Conservation (phyloP, 2,888 invertebrate genomes). For the Agrochola circellaris region DNA sequence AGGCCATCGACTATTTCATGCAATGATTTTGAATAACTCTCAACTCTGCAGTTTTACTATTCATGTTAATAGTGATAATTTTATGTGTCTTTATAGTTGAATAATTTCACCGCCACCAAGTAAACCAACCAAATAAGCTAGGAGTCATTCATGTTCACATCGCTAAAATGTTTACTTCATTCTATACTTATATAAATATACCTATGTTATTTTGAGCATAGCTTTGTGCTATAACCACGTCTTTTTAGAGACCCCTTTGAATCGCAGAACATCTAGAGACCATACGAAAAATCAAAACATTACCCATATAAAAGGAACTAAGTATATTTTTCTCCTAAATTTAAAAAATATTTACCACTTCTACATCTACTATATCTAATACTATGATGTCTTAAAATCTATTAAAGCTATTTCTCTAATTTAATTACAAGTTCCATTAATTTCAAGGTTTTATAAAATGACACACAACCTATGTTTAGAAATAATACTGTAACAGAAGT, state of each 20-base stretch:
- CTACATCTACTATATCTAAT: slow-evolving; percentile 67
- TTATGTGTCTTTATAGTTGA: background rate
- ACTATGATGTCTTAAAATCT: slow-evolving; percentile 77
- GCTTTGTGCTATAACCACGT: slow-evolving; percentile 72
- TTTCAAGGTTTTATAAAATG: slow-evolving; percentile 48
- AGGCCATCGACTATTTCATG: background rate
- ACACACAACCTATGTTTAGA: slow-evolving; percentile 46
- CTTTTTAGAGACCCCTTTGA: slow-evolving; percentile 43
- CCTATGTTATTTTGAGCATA: slow-evolving; percentile 80
- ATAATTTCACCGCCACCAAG: background rate
- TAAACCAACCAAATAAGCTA: background rate
- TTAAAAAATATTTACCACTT: slow-evolving; percentile 66
- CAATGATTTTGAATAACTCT: background rate
- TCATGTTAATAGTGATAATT: background rate
- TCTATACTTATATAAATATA: slow-evolving; percentile 65
- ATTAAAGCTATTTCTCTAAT: slow-evolving; percentile 89
- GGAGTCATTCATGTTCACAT: slow-evolving; percentile 57
- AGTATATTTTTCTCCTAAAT: slow-evolving; percentile 59
- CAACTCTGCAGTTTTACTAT: background rate
- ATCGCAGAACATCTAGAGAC: slow-evolving; percentile 55
- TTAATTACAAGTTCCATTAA: slow-evolving; percentile 67
- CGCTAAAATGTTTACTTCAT: slow-evolving; percentile 45
- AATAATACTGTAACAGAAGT: slow-evolving; percentile 58
- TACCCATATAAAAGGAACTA: slow-evolving; percentile 59
- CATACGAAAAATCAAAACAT: slow-evolving; percentile 48